Percentiles rank a stretch among this genome's conserved stretches.
These are phyloP conservation scores for Agonopterix alstromeriana DNA, from an alignment of 2,888 invertebrate species.

Conservation along the genomic window DNA sequence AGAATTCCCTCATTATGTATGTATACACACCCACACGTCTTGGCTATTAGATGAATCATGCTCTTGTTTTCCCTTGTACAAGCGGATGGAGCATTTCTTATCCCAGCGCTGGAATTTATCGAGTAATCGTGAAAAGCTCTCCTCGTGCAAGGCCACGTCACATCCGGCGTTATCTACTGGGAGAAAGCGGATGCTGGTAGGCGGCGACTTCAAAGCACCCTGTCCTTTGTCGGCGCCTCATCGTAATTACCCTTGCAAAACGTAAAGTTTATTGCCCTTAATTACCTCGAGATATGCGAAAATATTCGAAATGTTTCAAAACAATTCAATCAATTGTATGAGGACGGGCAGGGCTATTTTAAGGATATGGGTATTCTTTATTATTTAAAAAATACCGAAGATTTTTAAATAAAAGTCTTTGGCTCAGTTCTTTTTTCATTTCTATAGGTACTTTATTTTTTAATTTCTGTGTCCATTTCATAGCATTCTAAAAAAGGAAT, in stretches of 20 bases:
- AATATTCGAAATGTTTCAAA: conserved; percentile 21
- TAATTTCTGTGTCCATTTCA: too few relatives aligned
- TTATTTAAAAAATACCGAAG: too few relatives aligned
- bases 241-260: conserved; percentile 62
- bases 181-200: conserved; percentile 67
- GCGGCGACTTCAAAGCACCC: conserved; percentile 55
- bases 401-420: too few relatives aligned
- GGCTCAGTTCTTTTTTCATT: too few relatives aligned
- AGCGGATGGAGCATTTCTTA: conserved; percentile 35
- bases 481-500: too few relatives aligned
- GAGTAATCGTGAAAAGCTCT: conserved; percentile 69
- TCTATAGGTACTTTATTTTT: too few relatives aligned
- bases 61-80: conserved; percentile 27
- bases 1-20: too few relatives aligned
- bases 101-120: conserved; percentile 60
- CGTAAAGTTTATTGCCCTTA: conserved; percentile 47
- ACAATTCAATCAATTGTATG: conserved; percentile 11
- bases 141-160: conserved; percentile 49
- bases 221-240: conserved; percentile 56
- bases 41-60: conserved; percentile 39
- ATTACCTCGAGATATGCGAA: conserved; percentile 32
- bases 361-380: too few relatives aligned
- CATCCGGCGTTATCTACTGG: conserved; percentile 58
- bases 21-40: not conserved
- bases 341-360: too few relatives aligned